Base-by-base conservation (phyloP, 2,113 vertebrate species). In the Ameiurus melas region DNA sequence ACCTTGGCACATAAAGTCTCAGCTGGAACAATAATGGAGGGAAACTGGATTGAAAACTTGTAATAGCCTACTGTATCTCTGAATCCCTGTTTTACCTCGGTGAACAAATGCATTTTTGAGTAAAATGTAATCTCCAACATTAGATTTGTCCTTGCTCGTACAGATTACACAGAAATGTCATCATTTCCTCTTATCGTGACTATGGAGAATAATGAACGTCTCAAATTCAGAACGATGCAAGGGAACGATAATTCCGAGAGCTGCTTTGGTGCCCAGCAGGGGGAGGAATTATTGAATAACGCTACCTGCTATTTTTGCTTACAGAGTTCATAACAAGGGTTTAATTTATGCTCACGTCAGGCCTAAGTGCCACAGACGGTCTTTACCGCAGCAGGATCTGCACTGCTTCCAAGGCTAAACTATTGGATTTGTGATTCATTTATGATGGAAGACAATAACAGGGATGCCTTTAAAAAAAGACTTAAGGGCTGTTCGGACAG, bases 321-420 rank as follows among this genome's bases (percentile, higher is more conserved):
- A 58, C 47, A 16, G 83, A 70, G 20, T 57, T 64, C 47, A 79
- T 88, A 88, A 85, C 73, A 68, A 78, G 58, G 33, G 36, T 55
- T 84, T 80, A 88, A 88, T 88, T 85, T 58, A 88, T 88, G 75
- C 51, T n/a, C 87, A 68, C 33, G 19, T 88, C 83, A 88, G 27
- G 25, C 19, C 43, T 80, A 80, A 88, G 75, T 53, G 4, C 83
- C 60, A 66, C 47, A 84, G 87, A 88, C 25, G 47, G n/a, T 53
- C 36, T 62, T 53, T 43, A 79, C 36, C 83, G 13, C 83, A 88
- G 47, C 87, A n/a, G 84, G 87, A 88, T 60, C 71, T 43, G 73
- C 68, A 57, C 25, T 0, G 39, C 57, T 79, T 78, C 60, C 71
- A 55, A 20, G 43, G 64, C 1, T 25, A 47, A 68, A 43, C 70